phyloP scores from a whole-genome alignment of 2,113 vertebrate species.

The Corythaixoides concolor region DNA sequence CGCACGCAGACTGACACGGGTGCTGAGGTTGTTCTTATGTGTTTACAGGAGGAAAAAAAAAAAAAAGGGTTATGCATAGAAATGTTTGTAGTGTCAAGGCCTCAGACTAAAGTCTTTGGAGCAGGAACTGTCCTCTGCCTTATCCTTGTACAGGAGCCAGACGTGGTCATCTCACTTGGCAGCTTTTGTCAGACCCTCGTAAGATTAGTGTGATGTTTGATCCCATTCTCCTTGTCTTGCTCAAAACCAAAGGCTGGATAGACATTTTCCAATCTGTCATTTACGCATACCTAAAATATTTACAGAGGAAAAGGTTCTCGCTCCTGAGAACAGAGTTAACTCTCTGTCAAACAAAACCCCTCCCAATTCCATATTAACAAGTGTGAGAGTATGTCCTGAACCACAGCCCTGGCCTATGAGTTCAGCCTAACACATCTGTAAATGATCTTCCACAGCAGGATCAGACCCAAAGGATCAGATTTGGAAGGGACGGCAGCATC shows the following conservation, averaged over 20 bases:
- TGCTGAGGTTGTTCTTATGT: background rate
- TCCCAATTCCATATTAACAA: constrained; percentile 50
- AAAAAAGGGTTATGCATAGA: constrained; percentile 17
- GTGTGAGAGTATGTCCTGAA: constrained; percentile 51
- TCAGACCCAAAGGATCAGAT: constrained; percentile 57
- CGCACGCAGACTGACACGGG: background rate
- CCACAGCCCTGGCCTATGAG: constrained; percentile 39
- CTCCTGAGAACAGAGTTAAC: constrained; percentile 30
- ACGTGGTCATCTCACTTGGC: background rate
- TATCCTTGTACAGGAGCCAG: background rate
- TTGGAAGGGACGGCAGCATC: constrained; percentile 53
- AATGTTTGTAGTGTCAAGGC: constrained; percentile 1
- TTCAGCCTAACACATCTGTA: constrained; percentile 69
- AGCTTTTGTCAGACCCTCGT: background rate
- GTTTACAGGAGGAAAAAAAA: background rate
- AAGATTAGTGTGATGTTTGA: background rate
- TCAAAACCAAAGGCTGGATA: constrained; percentile 24
- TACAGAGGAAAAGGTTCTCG: constrained; percentile 14
- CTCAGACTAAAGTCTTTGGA: constrained; percentile 22
- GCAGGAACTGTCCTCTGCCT: background rate
- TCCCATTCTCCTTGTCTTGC: background rate
- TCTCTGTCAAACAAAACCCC: constrained; percentile 36
- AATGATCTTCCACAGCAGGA: constrained; percentile 54
- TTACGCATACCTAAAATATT: constrained; percentile 14
- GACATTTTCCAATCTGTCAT: background rate